A percentile compares a stretch with the other conserved stretches of the same genome.
These are phyloP conservation scores for Ceratosolen solmsi DNA, from an alignment of 1,140 invertebrate species.

Conservation along the genomic window DNA sequence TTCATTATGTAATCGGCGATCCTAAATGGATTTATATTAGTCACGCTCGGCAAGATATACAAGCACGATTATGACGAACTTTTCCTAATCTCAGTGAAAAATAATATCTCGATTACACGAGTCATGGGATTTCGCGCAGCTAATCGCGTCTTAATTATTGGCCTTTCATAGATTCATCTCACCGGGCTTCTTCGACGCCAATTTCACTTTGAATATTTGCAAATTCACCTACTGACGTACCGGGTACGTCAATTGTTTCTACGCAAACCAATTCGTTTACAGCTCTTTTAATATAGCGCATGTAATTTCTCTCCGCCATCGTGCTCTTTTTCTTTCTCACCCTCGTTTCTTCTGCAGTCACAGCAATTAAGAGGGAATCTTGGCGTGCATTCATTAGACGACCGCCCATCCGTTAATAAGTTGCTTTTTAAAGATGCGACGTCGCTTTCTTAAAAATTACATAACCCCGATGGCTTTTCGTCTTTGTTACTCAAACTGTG, in stretches of 20 bases:
- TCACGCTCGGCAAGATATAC: constrained; percentile 29
- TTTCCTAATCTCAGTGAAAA: constrained; percentile 2
- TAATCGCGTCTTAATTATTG: constrained; percentile 28
- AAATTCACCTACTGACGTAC: not conserved
- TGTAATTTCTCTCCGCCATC: not conserved
- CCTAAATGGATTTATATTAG: constrained; percentile 38
- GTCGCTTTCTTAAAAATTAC: not conserved
- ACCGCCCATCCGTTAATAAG: constrained; percentile 24
- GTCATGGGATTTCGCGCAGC: not conserved
- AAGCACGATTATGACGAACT: constrained; percentile 21
- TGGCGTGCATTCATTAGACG: constrained; percentile 21
- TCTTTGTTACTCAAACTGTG: constrained; percentile 24
- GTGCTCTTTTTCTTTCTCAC: not conserved
- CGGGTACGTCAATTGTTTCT: constrained; percentile 21
- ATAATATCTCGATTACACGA: constrained; percentile 37
- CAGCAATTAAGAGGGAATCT: not conserved
- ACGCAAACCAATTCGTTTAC: constrained; percentile 9
- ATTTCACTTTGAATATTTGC: not conserved
- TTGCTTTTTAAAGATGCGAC: not conserved
- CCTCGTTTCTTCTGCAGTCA: not conserved
- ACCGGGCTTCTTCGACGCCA: not conserved
- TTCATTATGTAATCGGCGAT: not conserved
- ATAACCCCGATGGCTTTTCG: not conserved
- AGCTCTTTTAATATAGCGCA: too few relatives aligned
- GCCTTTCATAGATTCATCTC: constrained; percentile 22